Base-by-base conservation (phyloP, 2,113 vertebrate species). In the Chrysemys picta region DNA sequence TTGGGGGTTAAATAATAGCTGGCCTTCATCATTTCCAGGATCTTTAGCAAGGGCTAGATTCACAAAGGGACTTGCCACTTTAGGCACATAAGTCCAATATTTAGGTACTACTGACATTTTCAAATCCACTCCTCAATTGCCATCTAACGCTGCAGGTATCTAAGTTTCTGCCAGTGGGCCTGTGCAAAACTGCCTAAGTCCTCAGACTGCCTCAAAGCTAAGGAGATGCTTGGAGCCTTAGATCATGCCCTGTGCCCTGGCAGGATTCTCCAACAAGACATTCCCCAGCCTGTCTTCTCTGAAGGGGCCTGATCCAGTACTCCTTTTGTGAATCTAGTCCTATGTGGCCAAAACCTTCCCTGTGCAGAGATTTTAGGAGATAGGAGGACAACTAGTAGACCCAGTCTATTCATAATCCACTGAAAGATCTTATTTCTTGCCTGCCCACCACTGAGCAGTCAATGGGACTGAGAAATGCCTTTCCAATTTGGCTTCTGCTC, bases 391-490 rank as follows among this genome's bases (percentile, higher is more conserved):
- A 42, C 53, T 29, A 31, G 3, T 80, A 56, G 87, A 59, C 11
- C 56, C 3, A 5, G 76, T 92, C 79, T 56, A 25, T 54, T 5
- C 49, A 13, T 94, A 76, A 53, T 57, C 27, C 69, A 56, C 86
- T 84, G 38, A 49, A 3, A 80, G 80, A 47, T 56, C 56, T 91
- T 78, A 78, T 47, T 27, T 81, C 19, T 45, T 50, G 78, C 62
- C 27, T 49, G 54, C 21, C 49, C 81, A 14, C 19, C 47, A 47
- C 13, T 31, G 4, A 38, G 14, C 29, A 54, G 49, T 47, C 38
- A 21, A 4, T 59, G 49, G 6, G 11, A 53, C 56, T 52, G 52
- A 0, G 0, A 47, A 72, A 29, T 84, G 4, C 76, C 2, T 27
- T 42, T 84, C 75, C 54, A 53, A 7, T 53, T 80, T 50, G 52